Evolutionary conservation across 2,888 invertebrate genomes (phyloP).

Genomic region (Toxonevra muliebris): DNA sequence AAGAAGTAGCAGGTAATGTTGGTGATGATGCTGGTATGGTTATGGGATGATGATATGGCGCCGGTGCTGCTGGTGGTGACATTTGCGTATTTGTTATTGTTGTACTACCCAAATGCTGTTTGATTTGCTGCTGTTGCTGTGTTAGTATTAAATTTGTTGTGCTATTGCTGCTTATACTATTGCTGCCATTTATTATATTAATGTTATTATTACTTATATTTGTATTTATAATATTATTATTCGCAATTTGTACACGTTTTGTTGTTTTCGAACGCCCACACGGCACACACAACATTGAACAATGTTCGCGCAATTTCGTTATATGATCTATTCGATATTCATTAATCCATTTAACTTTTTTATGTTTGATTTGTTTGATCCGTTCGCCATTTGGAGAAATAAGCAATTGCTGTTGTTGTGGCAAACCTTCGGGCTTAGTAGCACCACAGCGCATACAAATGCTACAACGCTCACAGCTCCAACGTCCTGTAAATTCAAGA

Average conservation of each 20-base stretch:
- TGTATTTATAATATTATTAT: too few species aligned
- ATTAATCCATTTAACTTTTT: constrained; percentile 63
- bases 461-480: constrained; percentile 87
- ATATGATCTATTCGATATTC: constrained; percentile 63
- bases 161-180: constrained; percentile 13
- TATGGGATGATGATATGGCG: constrained; percentile 35
- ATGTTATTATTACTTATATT: constrained; percentile 30
- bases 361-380: constrained; percentile 48
- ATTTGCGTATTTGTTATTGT: constrained; percentile 34
- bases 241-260: constrained; percentile 43
- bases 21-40: constrained; percentile 34
- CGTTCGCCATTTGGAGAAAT: constrained; percentile 48
- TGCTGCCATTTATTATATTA: constrained; percentile 1
- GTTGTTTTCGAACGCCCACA: constrained; percentile 57
- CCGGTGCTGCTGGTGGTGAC: constrained; percentile 40
- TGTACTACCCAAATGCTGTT: neutral
- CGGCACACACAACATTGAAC: constrained; percentile 70
- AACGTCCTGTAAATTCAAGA: constrained; percentile 68
- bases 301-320: constrained; percentile 62
- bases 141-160: constrained; percentile 22
- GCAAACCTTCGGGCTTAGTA: constrained; percentile 66
- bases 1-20: constrained; percentile 28
- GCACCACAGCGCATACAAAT: constrained; percentile 74
- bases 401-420: constrained; percentile 40
- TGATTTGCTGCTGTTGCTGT: constrained; percentile 21